These are phyloP conservation scores for Lophura nycthemera DNA, from an alignment of 2,113 vertebrate genomes.

Conservation along the genomic window DNA sequence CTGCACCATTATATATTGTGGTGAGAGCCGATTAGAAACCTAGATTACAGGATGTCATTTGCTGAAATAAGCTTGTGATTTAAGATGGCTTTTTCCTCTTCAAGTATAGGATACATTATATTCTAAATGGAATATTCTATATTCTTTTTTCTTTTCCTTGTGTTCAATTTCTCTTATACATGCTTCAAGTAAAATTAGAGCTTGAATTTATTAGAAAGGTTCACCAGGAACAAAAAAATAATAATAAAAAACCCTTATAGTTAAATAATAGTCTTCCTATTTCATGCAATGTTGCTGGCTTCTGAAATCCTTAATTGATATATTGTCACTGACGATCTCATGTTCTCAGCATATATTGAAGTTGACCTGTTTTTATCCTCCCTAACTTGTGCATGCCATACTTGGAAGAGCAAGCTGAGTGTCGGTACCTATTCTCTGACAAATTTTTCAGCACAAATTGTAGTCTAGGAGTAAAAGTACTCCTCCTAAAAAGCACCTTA, in stretches of 20 bases:
- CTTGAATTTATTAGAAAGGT: background rate
- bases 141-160: background rate
- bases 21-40: background rate
- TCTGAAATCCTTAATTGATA: constrained; percentile 16
- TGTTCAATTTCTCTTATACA: background rate
- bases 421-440: background rate
- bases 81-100: background rate
- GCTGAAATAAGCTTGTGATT: background rate
- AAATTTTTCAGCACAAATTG: background rate
- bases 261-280: background rate
- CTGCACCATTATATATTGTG: background rate
- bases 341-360: background rate
- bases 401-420: background rate
- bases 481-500: background rate
- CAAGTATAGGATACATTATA: background rate
- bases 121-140: background rate
- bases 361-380: background rate
- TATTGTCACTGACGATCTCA: background rate
- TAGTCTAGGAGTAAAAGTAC: background rate
- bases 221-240: background rate
- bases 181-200: background rate
- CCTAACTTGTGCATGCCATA: background rate
- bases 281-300: background rate
- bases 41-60: background rate
- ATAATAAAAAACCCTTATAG: background rate